phyloP scores from a whole-genome alignment of 2,888 invertebrate species.

The Andrena minutula region DNA sequence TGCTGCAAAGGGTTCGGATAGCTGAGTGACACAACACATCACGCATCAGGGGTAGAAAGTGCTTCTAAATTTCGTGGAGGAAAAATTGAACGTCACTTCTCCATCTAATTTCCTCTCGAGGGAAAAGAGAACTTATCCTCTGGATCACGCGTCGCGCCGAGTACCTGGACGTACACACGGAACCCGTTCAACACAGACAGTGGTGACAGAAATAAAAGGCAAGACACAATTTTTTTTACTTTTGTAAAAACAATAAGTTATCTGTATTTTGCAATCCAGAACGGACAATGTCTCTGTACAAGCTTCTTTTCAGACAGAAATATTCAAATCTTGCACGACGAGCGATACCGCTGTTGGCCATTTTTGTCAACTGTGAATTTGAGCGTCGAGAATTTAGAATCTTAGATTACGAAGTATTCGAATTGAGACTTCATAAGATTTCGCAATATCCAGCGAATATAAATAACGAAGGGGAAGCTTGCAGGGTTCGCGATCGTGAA shows the following conservation, averaged over 20 bases:
- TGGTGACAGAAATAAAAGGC: conserved; percentile 73
- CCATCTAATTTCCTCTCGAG: conserved; percentile 4
- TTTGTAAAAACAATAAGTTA: conserved; percentile 83
- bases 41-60: conserved; percentile 48
- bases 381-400: too few species aligned
- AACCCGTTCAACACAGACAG: conserved; percentile 56
- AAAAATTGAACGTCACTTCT: not conserved
- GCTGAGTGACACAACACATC: conserved; percentile 62
- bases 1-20: conserved; percentile 24
- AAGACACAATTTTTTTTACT: conserved; percentile 74
- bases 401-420: too few species aligned
- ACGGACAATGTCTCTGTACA: conserved; percentile 83
- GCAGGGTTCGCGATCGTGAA: too few species aligned
- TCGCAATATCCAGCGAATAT: too few species aligned
- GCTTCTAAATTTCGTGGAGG: not conserved
- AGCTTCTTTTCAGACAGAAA: conserved; percentile 63
- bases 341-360: conserved; percentile 40
- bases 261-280: conserved; percentile 83
- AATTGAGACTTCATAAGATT: too few species aligned
- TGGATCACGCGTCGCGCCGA: conserved; percentile 71
- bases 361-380: too few species aligned
- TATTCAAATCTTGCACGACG: conserved; percentile 42
- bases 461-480: too few species aligned
- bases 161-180: conserved; percentile 74
- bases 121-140: conserved; percentile 60